These are phyloP conservation scores for Hemiscyllium ocellatum DNA, from an alignment of 2,113 vertebrate species.

Conservation along the genomic window DNA sequence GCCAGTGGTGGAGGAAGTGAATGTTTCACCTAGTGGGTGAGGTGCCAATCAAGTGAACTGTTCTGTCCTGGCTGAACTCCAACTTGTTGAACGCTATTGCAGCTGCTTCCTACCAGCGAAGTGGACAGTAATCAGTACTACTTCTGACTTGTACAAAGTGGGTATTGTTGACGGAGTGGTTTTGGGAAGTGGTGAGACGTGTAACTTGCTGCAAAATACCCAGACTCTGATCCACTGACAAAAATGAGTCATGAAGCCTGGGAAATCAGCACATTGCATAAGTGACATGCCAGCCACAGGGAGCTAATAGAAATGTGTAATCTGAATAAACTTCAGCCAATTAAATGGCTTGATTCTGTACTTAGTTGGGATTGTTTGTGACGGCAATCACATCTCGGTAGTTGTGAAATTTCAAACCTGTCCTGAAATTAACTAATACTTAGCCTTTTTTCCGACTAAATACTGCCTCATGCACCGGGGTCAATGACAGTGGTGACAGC, in stretches of 20 bases:
- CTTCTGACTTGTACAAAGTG: not conserved
- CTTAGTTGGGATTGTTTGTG: not conserved
- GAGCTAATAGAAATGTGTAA: not conserved
- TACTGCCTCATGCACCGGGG: not conserved
- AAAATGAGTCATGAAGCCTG: not conserved
- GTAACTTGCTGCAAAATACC: not conserved
- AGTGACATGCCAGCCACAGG: not conserved
- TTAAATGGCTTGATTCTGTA: constrained; percentile 18
- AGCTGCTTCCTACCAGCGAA: not conserved
- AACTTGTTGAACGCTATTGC: not conserved
- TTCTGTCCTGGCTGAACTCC: not conserved
- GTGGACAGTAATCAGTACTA: not conserved
- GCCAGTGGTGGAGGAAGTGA: not conserved
- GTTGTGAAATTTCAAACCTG: not conserved
- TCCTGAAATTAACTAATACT: not conserved
- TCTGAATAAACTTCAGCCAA: too few relatives aligned
- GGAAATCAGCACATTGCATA: not conserved
- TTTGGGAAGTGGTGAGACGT: not conserved
- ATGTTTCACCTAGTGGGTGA: not conserved
- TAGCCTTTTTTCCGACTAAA: not conserved
- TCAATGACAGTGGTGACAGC: not conserved
- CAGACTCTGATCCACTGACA: not conserved
- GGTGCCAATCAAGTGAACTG: not conserved
- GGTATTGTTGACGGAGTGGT: not conserved
- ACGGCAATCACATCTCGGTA: not conserved